Evolutionary conservation across 2,888 invertebrate species (phyloP).

Genomic region (Trissonchulus sp.): DNA sequence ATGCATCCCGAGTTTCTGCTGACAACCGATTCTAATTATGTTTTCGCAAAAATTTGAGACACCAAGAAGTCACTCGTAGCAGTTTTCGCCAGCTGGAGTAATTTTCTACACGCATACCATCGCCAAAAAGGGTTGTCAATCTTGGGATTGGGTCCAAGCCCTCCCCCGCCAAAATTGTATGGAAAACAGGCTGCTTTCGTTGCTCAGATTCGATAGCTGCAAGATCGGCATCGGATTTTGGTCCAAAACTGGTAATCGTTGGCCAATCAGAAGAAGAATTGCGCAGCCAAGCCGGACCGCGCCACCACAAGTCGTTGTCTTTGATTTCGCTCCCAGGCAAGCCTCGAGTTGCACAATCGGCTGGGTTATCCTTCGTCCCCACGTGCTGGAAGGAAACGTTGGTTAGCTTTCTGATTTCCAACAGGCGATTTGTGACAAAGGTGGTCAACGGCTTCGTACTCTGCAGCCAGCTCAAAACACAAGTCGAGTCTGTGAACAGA

Average conservation of each 20-base stretch:
- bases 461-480: conserved; percentile 38
- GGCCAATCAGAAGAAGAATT: background rate
- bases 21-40: too few species aligned
- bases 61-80: too few species aligned
- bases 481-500: conserved; percentile 37
- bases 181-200: too few species aligned
- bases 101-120: too few species aligned
- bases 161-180: too few species aligned
- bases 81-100: too few species aligned
- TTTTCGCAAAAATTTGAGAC: too few species aligned
- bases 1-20: too few species aligned
- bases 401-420: conserved; percentile 36
- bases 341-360: background rate
- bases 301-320: background rate
- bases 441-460: conserved; percentile 17
- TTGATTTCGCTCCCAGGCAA: background rate
- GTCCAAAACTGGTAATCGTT: background rate
- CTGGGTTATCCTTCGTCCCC: background rate
- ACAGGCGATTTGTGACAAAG: conserved; percentile 40
- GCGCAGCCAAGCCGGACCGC: background rate
- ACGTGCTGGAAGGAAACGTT: too few species aligned
- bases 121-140: too few species aligned
- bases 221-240: background rate
- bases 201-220: background rate
- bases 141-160: too few species aligned